phyloP scores from a whole-genome alignment of 1,140 invertebrate genomes.

The Lordiphosa collinella region DNA sequence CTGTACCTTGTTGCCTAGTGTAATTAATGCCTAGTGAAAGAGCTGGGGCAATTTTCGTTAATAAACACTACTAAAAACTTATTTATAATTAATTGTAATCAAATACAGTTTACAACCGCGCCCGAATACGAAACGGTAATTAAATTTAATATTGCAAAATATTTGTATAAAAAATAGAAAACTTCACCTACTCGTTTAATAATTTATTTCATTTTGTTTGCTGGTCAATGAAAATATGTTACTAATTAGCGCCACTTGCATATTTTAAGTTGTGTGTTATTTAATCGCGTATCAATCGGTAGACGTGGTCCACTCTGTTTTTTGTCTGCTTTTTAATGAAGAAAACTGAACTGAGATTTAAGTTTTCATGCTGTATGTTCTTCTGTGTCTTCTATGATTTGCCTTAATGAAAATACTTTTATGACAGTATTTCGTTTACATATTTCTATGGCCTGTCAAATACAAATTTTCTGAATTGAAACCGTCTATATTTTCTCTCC shows the following conservation, averaged over 20 bases:
- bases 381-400: too few species aligned
- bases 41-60: too few species aligned
- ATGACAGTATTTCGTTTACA: too few species aligned
- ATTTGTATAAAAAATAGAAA: slow-evolving; percentile 22
- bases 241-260: slow-evolving; percentile 66
- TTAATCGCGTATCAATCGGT: too few species aligned
- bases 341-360: too few species aligned
- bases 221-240: slow-evolving; percentile 60
- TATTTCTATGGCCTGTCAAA: too few species aligned
- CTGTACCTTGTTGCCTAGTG: too few species aligned
- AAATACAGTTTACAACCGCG: slow-evolving; percentile 76
- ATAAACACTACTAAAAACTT: slow-evolving; percentile 48
- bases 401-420: too few species aligned
- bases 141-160: slow-evolving; percentile 55
- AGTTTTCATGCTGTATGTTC: too few species aligned
- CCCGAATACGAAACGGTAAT: slow-evolving; percentile 80
- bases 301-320: too few species aligned
- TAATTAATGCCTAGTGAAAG: slow-evolving; percentile 15
- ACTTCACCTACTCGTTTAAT: slow-evolving; percentile 22
- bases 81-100: slow-evolving; percentile 73
- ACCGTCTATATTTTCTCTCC: slow-evolving; percentile 9
- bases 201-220: slow-evolving; percentile 66
- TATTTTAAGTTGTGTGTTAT: too few species aligned
- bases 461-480: slow-evolving; percentile 20
- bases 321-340: too few species aligned